Conservation (phyloP, 2,888 invertebrate species). For the Mimas tiliae region DNA sequence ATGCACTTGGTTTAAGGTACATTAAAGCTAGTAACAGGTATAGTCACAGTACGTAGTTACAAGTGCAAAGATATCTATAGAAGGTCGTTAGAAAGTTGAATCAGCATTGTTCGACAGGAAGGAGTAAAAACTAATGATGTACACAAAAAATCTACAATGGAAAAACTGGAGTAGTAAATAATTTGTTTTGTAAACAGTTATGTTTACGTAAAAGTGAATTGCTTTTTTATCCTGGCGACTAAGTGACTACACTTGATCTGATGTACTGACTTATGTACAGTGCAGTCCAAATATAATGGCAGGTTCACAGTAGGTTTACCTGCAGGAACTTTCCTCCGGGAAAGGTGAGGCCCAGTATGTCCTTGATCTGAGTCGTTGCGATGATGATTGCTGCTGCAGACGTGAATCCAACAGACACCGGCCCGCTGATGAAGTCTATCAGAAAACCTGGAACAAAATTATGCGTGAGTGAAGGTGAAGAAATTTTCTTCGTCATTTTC, state of each 20-base stretch:
- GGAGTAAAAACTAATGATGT: slow-evolving; percentile 45
- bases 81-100: slow-evolving; percentile 60
- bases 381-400: slow-evolving; percentile 93
- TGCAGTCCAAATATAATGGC: no score
- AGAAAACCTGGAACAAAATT: slow-evolving; percentile 86
- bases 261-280: no score
- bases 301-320: slow-evolving; percentile 60
- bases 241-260: no score
- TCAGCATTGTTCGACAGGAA: slow-evolving; percentile 28
- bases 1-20: no score
- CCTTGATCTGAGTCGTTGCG: slow-evolving; percentile 91
- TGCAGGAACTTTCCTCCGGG: slow-evolving; percentile 89
- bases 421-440: slow-evolving; percentile 94
- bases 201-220: slow-evolving; percentile 62
- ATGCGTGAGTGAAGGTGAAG: not conserved
- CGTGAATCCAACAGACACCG: slow-evolving; percentile 92
- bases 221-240: no score
- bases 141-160: slow-evolving; percentile 20
- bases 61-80: slow-evolving; percentile 23
- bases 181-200: not conserved
- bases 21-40: not conserved
- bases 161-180: slow-evolving; percentile 19
- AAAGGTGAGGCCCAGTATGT: slow-evolving; percentile 88
- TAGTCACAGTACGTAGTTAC: not conserved
- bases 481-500: no score